These are phyloP conservation scores for Notarius quadriscutis DNA, from an alignment of 2,113 vertebrate genomes.

Conservation along the genomic window DNA sequence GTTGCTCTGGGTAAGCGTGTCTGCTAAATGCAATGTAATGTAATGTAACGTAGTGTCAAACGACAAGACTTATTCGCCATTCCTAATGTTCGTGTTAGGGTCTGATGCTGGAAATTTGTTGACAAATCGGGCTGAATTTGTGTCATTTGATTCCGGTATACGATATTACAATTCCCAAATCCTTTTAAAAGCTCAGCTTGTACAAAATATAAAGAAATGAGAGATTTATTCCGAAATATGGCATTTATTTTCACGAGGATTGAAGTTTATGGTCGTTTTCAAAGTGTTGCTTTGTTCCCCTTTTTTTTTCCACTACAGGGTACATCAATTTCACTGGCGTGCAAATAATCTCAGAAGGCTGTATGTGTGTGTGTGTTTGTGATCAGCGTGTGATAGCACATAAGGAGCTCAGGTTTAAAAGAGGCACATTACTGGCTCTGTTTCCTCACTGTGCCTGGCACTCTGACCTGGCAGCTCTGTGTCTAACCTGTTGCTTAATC, in stretches of 20 bases:
- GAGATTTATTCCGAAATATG: neutral
- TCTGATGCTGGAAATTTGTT: no score
- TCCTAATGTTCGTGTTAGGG: no score
- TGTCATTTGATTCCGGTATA: no score
- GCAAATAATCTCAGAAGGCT: neutral
- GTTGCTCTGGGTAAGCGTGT: no score
- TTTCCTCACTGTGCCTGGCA: constrained; percentile 30
- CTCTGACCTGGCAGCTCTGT: constrained; percentile 41
- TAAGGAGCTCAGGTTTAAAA: constrained; percentile 41
- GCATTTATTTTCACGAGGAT: neutral
- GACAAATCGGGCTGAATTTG: no score
- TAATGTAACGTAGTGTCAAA: no score
- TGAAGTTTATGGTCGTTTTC: neutral
- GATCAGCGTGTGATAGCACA: constrained; percentile 31
- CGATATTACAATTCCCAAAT: no score
- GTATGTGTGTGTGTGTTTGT: constrained; percentile 10
- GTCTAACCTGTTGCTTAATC: constrained; percentile 52
- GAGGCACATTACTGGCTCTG: constrained; percentile 35
- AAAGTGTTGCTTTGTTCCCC: neutral
- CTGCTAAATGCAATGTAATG: no score
- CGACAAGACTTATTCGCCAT: no score
- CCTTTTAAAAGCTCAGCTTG: neutral
- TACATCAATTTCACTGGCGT: neutral
- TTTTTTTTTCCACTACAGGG: neutral
- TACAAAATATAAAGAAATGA: neutral